Conservation (phyloP, 2,888 invertebrate genomes). For the Cactoblastis cactorum region DNA sequence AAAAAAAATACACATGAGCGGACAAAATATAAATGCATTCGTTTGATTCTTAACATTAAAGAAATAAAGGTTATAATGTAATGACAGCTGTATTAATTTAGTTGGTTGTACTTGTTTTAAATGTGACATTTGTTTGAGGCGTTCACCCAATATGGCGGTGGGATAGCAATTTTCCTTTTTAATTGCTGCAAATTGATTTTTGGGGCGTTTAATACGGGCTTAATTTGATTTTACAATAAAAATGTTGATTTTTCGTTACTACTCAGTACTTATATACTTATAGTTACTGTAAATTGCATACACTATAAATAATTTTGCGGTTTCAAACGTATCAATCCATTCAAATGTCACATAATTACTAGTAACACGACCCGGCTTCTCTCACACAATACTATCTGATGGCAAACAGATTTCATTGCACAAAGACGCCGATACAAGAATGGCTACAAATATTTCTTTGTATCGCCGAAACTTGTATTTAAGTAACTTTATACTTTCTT, state of each 20-base stretch:
- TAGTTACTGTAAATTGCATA: too few species aligned
- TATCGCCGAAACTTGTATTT: slow-evolving; percentile 23
- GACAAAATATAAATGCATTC: neutral
- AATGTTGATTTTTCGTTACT: too few species aligned
- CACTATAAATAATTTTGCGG: neutral
- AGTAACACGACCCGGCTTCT: neutral
- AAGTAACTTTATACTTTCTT: slow-evolving; percentile 26
- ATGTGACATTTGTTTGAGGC: slow-evolving; percentile 74
- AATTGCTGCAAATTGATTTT: slow-evolving; percentile 59
- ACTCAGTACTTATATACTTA: too few species aligned
- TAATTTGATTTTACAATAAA: slow-evolving; percentile 29
- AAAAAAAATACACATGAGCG: slow-evolving; percentile 4
- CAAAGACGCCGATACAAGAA: neutral
- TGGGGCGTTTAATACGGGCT: slow-evolving; percentile 25
- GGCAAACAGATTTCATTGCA: neutral
- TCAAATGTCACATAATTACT: neutral
- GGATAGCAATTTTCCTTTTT: slow-evolving; percentile 67
- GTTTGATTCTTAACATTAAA: slow-evolving; percentile 17
- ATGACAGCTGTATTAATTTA: neutral
- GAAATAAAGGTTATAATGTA: slow-evolving; percentile 27
- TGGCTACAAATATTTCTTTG: slow-evolving; percentile 20
- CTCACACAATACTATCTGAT: neutral
- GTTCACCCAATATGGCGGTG: slow-evolving; percentile 68
- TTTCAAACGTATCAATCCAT: neutral
- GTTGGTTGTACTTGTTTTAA: slow-evolving; percentile 30